Base-by-base conservation (phyloP, 1,140 invertebrate genomes). In the Zaprionus lachaisei region DNA sequence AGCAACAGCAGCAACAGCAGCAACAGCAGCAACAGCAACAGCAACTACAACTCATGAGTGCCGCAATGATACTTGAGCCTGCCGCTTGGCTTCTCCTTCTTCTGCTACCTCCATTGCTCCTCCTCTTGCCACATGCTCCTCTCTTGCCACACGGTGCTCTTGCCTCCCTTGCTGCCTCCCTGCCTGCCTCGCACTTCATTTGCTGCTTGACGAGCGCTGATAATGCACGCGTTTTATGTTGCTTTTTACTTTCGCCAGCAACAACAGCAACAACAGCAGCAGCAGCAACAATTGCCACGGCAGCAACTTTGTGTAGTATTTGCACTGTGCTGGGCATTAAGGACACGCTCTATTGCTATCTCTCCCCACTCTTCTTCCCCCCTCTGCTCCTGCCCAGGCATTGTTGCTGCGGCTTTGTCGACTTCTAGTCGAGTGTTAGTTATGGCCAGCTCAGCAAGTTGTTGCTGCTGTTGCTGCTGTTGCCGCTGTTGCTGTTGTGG, bases 391-490 rank as follows among this genome's bases (percentile, higher is more conserved):
- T 44, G 41, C 2, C 2, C 6, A 5, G 6, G 9, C 71, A 41
- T 60, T 74, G 80, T 81, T 86, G 83, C 86, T 86, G 79, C 54
- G 72, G 76, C 80, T 86, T 83, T 87, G 83, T 80, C 83, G 78
- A 86, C 80, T 86, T 51, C 69, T 83, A 80, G 77, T 83, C 62
- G 70, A 83, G 84, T 83, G 84, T 80, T 89, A 87, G 83, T 87
- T 89, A 89, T 83, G 80, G 84, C 83, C 70, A 73, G 74, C 66
- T 71, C 77, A 80, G 72, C 64, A 62, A 64, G 65, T 55, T 65
- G 60, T 51, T 72, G 63, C 41, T 70, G 56, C 37, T 72, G 71
- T 28, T 80, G 70, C 41, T 51, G 67, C 2, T 68, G 64, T 4
- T 71, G 74, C 55, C 1, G 20, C 20, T 20, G 74, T 41, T 17